Evolutionary conservation across 2,113 vertebrate species (phyloP).

Genomic region (Eira barbara): DNA sequence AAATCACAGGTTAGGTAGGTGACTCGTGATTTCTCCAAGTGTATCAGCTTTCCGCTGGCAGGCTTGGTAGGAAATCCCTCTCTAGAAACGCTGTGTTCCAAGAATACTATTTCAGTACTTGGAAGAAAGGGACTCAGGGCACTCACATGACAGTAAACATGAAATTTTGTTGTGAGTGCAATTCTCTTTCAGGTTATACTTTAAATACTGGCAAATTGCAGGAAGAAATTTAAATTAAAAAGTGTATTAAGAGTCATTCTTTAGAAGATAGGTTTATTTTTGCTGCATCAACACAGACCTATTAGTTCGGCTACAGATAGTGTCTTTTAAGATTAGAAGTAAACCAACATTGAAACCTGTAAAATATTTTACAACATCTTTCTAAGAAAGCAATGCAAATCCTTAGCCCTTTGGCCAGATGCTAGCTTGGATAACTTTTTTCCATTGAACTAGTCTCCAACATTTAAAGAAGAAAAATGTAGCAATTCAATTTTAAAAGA

Average conservation of each 20-base stretch:
- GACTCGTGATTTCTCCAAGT: neutral
- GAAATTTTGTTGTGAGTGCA: neutral
- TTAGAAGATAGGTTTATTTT: neutral
- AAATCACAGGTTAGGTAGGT: neutral
- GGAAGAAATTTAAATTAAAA: neutral
- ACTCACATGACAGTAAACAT: neutral
- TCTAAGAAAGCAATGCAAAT: neutral
- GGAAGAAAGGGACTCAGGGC: neutral
- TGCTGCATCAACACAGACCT: neutral
- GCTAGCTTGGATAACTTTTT: neutral
- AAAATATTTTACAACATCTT: neutral
- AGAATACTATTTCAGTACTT: neutral
- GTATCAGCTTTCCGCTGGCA: neutral
- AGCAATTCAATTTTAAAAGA: neutral
- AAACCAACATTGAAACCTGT: neutral
- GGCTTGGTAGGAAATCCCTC: neutral
- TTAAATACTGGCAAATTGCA: neutral
- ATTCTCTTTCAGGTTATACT: neutral
- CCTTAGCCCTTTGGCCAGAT: neutral
- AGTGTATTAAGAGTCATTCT: neutral
- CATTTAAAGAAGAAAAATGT: slow-evolving; percentile 2
- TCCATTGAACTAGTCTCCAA: neutral
- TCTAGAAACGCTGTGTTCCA: neutral
- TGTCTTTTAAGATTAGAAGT: neutral
- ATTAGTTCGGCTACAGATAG: neutral